These are phyloP conservation scores for Pangasius djambal DNA, from an alignment of 2,797 vertebrate species.

Conservation along the genomic window DNA sequence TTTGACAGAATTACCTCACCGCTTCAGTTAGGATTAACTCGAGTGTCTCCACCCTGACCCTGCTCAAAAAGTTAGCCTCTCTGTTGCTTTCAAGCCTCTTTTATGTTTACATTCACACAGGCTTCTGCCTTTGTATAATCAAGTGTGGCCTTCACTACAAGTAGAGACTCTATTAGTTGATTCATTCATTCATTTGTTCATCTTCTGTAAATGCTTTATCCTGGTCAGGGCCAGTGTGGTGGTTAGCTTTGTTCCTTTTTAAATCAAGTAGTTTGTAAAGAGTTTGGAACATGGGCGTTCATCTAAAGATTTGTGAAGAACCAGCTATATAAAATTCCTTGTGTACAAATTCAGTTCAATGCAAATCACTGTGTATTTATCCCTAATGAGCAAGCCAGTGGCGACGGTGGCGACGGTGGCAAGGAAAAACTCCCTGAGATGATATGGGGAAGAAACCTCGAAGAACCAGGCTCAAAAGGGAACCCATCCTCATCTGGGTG, in stretches of 20 bases:
- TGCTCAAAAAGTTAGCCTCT: not conserved
- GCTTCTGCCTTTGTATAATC: not conserved
- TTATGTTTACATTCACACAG: slow-evolving; percentile 7
- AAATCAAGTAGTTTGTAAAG: not conserved
- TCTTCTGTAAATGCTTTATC: not conserved
- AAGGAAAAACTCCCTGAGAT: too few species aligned
- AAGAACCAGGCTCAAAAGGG: too few species aligned
- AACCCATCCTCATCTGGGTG: too few species aligned
- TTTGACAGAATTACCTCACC: not conserved
- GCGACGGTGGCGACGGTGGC: too few species aligned
- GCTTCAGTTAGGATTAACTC: not conserved
- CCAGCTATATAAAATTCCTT: not conserved
- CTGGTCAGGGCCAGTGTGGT: not conserved
- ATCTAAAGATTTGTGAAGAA: not conserved
- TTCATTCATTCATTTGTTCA: not conserved
- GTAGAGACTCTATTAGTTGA: not conserved
- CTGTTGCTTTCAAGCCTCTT: not conserved
- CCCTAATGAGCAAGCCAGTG: too few species aligned
- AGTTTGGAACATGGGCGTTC: not conserved
- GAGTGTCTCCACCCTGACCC: slow-evolving; percentile 2
- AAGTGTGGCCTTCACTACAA: not conserved
- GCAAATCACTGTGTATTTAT: too few species aligned
- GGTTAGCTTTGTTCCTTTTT: not conserved
- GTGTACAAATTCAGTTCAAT: too few species aligned
- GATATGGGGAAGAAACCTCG: too few species aligned